A percentile compares a stretch with the other conserved stretches of the same genome.
phyloP scores from a whole-genome alignment of 2,797 vertebrate genomes.

The Platalea minor region DNA sequence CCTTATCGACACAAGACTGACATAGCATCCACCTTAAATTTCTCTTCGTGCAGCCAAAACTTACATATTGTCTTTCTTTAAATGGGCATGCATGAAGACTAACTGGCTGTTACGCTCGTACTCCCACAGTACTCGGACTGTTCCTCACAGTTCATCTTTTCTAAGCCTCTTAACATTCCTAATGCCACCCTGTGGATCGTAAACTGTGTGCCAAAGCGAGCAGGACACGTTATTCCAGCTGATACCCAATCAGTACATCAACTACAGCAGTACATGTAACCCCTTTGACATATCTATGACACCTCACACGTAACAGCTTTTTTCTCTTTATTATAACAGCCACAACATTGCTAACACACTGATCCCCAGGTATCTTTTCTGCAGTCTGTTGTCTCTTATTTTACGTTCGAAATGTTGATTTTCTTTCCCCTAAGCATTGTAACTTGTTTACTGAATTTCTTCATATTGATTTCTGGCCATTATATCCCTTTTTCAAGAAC shows the following conservation, averaged over 20 bases:
- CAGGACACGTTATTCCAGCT: background rate
- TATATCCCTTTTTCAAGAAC: background rate
- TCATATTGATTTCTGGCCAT: background rate
- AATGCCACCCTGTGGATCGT: background rate
- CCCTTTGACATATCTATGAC: background rate
- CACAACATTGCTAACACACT: background rate
- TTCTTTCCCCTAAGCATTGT: background rate
- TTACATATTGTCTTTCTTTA: background rate
- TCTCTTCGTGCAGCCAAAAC: background rate
- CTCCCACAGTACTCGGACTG: background rate
- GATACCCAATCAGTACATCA: background rate
- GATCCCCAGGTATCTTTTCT: background rate
- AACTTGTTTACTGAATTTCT: background rate
- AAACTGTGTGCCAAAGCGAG: background rate
- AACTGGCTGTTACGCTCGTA: background rate
- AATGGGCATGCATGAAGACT: background rate
- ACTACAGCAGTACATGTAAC: background rate
- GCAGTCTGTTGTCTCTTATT: background rate
- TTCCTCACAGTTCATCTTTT: background rate
- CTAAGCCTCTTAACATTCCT: background rate
- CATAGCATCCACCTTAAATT: background rate
- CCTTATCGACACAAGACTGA: background rate
- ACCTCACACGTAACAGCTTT: background rate
- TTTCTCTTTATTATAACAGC: background rate
- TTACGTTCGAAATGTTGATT: background rate